These are phyloP conservation scores for Corticium candelabrum DNA, from an alignment of 37 sponge, comb jelly and placozoan species.

Conservation along the genomic window DNA sequence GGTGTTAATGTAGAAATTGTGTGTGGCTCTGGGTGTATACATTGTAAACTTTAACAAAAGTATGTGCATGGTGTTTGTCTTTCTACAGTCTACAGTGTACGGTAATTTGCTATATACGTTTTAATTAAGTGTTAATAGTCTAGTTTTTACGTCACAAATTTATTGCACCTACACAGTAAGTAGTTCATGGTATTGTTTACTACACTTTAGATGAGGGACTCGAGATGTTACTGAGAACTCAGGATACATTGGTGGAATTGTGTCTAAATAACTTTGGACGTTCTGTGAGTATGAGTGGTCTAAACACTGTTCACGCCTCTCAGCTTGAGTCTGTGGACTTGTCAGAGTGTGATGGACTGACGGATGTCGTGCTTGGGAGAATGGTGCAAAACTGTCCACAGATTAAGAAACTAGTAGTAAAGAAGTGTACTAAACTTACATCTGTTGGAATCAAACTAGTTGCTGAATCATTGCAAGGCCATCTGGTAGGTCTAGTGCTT, in stretches of 20 bases:
- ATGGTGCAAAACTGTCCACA: constrained; percentile 51
- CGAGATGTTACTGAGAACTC: constrained; percentile 16
- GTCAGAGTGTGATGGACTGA: constrained; percentile 16
- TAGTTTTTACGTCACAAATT: no score
- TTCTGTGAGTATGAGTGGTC: constrained; percentile 24
- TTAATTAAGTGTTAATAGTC: no score
- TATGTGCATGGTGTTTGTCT: no score
- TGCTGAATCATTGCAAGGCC: constrained; percentile 33
- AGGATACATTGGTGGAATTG: constrained; percentile 31
- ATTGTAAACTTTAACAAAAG: no score
- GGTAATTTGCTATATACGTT: no score
- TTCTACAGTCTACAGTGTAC: no score
- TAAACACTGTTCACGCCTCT: constrained; percentile 20
- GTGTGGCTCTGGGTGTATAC: no score
- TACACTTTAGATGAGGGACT: constrained; percentile 77
- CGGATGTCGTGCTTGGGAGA: constrained; percentile 34
- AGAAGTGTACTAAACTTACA: constrained; percentile 38
- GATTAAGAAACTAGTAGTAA: constrained; percentile 34
- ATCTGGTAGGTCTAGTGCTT: constrained; percentile 66
- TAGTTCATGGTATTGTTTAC: no score
- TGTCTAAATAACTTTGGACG: constrained; percentile 22
- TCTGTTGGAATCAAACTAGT: constrained; percentile 15
- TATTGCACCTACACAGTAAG: no score
- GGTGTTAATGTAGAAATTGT: no score
- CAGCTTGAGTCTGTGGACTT: constrained; percentile 27